A percentile compares a stretch with the other conserved stretches of the same genome.
Conservation (phyloP, 2,797 vertebrate genomes). For the Babyrousa celebensis region DNA sequence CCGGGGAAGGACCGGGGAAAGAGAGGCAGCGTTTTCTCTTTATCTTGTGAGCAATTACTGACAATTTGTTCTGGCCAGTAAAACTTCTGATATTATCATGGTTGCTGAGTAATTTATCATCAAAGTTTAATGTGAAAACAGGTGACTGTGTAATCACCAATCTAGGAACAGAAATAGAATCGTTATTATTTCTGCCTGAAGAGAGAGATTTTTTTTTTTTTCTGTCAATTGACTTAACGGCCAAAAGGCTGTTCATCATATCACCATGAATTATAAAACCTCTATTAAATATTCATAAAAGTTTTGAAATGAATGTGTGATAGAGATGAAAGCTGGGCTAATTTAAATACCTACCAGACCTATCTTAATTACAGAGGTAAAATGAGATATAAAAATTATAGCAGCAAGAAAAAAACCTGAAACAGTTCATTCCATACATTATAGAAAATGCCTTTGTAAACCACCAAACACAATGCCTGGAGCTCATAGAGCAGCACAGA, state of each 20-base stretch:
- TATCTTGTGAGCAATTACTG: conserved; percentile 93
- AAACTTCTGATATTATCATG: conserved; percentile 94
- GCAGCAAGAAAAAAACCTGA: conserved; percentile 87
- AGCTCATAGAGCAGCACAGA: neutral
- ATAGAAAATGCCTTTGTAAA: conserved; percentile 83
- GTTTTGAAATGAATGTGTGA: conserved; percentile 94
- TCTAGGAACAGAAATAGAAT: conserved; percentile 94
- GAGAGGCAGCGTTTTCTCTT: conserved; percentile 89
- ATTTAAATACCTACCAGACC: conserved; percentile 94
- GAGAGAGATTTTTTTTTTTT: conserved; percentile 88
- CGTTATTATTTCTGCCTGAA: conserved; percentile 94
- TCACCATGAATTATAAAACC: conserved; percentile 93
- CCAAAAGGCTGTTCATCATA: conserved; percentile 93
- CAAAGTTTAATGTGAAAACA: conserved; percentile 94
- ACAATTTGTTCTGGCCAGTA: conserved; percentile 94
- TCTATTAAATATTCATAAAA: conserved; percentile 95
- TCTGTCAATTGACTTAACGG: conserved; percentile 93
- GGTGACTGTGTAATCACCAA: conserved; percentile 95
- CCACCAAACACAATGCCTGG: neutral
- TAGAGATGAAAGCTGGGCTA: conserved; percentile 93
- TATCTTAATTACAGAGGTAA: conserved; percentile 94
- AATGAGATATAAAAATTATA: conserved; percentile 94
- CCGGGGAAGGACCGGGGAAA: conserved; percentile 85
- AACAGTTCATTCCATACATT: conserved; percentile 90
- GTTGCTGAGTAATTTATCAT: conserved; percentile 95